A percentile compares a stretch with the other conserved stretches of the same genome.
Evolutionary conservation across 2,113 vertebrate genomes (phyloP).

Genomic region (Mystacornis crossleyi): DNA sequence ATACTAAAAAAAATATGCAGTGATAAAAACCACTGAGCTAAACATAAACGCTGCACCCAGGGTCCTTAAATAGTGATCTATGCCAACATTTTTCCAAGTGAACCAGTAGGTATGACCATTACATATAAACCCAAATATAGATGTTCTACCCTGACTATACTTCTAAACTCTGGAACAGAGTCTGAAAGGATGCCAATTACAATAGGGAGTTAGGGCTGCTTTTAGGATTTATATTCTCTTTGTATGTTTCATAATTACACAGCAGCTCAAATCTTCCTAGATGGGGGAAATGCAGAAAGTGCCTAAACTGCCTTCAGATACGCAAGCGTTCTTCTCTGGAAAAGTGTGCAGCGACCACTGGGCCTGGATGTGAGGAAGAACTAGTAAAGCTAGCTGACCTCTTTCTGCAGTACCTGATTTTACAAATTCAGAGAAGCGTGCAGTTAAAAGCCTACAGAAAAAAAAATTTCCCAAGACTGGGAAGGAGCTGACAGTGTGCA

Average conservation of each 20-base stretch:
- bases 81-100: neutral
- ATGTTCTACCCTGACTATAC: neutral
- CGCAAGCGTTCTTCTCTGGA: neutral
- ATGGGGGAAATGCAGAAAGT: neutral
- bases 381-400: neutral
- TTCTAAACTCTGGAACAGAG: neutral
- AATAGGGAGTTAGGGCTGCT: neutral
- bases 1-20: neutral
- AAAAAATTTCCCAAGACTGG: neutral
- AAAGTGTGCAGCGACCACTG: neutral
- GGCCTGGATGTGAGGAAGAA: neutral
- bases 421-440: neutral
- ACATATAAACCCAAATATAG: slow-evolving; percentile 42
- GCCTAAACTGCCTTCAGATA: neutral
- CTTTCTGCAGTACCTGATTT: neutral
- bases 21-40: neutral
- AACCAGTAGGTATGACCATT: slow-evolving; percentile 5
- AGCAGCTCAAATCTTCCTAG: neutral
- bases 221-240: neutral
- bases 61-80: neutral
- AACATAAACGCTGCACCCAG: neutral
- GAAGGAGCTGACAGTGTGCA: neutral
- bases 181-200: slow-evolving; percentile 26
- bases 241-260: neutral
- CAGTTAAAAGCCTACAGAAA: neutral